phyloP scores from a whole-genome alignment of 2,113 vertebrate genomes.

The Labeo rohita region DNA sequence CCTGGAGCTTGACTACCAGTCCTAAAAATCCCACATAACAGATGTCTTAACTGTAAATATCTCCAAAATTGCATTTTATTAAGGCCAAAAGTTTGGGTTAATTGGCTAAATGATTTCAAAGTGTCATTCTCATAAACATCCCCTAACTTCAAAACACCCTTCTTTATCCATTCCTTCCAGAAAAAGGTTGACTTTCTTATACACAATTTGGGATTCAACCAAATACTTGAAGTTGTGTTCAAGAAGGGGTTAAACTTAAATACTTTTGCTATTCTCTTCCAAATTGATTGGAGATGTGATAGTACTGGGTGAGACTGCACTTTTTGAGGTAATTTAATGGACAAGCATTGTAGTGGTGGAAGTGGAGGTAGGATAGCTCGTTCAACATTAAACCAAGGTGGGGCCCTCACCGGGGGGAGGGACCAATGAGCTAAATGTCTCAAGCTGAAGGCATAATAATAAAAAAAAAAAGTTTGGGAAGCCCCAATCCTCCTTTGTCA shows the following conservation, averaged over 20 bases:
- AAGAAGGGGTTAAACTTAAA: background rate
- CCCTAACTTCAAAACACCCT: too few species aligned
- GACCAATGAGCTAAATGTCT: background rate
- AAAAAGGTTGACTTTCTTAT: background rate
- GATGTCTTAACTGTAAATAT: too few species aligned
- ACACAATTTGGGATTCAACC: background rate
- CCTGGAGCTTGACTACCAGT: too few species aligned
- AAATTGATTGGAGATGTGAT: background rate
- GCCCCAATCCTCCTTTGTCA: background rate
- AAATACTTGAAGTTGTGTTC: too few species aligned
- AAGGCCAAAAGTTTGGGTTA: too few species aligned
- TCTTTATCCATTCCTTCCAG: too few species aligned
- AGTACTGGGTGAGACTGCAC: background rate
- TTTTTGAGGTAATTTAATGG: background rate
- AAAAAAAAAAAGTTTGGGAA: background rate
- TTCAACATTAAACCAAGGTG: too few species aligned
- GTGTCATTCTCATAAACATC: too few species aligned
- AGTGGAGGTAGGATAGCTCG: background rate
- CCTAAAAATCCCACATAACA: too few species aligned
- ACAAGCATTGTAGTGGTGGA: background rate
- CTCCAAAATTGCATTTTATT: too few species aligned
- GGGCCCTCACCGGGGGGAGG: too few species aligned
- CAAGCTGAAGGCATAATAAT: background rate
- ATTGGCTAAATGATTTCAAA: too few species aligned
- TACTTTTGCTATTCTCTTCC: background rate